Evolutionary conservation across 2,113 vertebrate species (phyloP), one percentile per base, ranked within the genome.

Genomic region (Spizaetus ornatus): DNA sequence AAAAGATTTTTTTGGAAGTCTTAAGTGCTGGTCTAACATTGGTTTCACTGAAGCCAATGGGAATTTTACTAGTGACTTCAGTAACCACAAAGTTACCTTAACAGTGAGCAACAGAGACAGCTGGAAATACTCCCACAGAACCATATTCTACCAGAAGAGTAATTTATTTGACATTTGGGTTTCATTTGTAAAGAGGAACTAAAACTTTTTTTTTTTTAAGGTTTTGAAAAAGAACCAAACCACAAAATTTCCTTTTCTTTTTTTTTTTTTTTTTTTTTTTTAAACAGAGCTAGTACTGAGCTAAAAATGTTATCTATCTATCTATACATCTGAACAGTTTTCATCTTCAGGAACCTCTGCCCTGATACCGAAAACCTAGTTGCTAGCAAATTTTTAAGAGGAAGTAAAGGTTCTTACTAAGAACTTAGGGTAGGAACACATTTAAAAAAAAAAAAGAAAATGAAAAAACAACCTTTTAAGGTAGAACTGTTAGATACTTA

Each of bases 161-260:
- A 80, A 61, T 52, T 67, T 88, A 63, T 40, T 80, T 80, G 29
- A 85, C 61, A 90, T 88, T 77, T 73, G 36, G 16, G 7, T 56
- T 92, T 93, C 48, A 90, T 76, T 90, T 93, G 31, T 95, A 56
- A 93, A 83, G 21, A 80, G 56, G 29, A 97, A 79, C 22, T 23
- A 78, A 34, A 78, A 67, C n/a, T 26, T 25, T 25, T 85, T 34
- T 34, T 73, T 76, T 81, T 52, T 53, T 16, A 69, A 69, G 11
- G 18, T 65, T 86, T 69, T 92, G 38, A 76, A 55, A 80, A 53
- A 88, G 16, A 82, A 80, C 4, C 32, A 90, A 95, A 76, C 29
- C 40, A 61, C 40, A 58, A 45, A 36, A 61, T 36, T 43, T 66
- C 6, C 7, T 40, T 14, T 36, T 38, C 34, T 38, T 23, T 9